A percentile compares a stretch with the other conserved stretches of the same genome.
Conservation (phyloP, 1,140 invertebrate genomes). For the Bradynema listronoti region DNA sequence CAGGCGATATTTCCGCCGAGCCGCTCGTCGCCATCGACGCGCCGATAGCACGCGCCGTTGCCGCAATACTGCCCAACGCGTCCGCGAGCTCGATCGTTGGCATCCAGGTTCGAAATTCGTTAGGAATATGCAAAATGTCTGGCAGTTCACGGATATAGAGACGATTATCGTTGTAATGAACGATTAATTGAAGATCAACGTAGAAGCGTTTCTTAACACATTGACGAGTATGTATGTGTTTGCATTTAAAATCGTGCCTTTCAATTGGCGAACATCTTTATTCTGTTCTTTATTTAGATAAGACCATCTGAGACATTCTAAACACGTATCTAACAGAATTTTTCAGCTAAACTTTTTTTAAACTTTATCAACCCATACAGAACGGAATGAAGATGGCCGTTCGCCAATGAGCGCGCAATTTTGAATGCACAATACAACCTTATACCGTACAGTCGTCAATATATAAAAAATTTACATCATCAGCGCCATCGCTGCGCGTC, state of each 20-base stretch:
- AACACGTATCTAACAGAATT: not conserved
- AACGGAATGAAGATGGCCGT: too few species aligned
- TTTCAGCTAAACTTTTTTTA: too few species aligned
- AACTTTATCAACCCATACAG: too few species aligned
- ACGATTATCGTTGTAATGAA: constrained; percentile 37
- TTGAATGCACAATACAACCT: not conserved
- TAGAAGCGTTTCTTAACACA: not conserved
- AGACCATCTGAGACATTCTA: too few species aligned
- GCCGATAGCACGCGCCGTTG: not conserved
- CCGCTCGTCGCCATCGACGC: too few species aligned
- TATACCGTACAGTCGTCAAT: not conserved
- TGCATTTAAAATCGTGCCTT: too few species aligned
- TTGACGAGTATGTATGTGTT: constrained; percentile 14
- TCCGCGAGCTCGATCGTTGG: constrained; percentile 26
- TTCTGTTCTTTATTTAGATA: too few species aligned
- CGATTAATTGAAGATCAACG: constrained; percentile 22
- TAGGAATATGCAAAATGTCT: constrained; percentile 22
- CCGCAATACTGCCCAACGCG: not conserved
- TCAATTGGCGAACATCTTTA: too few species aligned
- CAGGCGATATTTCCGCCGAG: constrained; percentile 2
- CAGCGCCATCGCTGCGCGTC: not conserved
- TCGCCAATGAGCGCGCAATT: too few species aligned
- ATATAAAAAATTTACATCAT: not conserved
- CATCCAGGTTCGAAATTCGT: constrained; percentile 38
- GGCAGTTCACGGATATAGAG: constrained; percentile 32